Conservation (phyloP, 2,888 invertebrate genomes). For the Hedya salicella region DNA sequence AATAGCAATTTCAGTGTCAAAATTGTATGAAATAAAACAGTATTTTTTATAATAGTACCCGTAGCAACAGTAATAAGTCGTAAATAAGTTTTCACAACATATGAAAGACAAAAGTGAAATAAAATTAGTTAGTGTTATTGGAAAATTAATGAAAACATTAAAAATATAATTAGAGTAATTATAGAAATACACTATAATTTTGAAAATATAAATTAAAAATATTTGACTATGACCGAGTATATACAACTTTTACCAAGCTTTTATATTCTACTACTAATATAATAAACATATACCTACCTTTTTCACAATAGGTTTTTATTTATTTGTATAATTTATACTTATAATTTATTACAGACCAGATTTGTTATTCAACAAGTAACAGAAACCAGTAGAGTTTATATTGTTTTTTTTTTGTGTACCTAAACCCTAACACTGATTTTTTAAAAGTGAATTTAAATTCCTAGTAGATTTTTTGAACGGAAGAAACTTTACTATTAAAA, state of each 20-base stretch:
- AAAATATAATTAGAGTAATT: slow-evolving; percentile 27
- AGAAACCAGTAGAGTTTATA: too few relatives aligned
- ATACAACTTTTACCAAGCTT: slow-evolving; percentile 1
- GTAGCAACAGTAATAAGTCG: slow-evolving; percentile 34
- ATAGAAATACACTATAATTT: slow-evolving; percentile 16
- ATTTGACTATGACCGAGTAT: background rate
- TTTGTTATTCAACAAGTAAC: too few relatives aligned
- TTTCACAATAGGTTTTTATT: background rate
- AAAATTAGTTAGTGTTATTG: slow-evolving; percentile 64
- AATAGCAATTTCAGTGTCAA: slow-evolving; percentile 41
- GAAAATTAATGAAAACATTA: slow-evolving; percentile 37
- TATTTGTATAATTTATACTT: background rate
- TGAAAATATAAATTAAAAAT: background rate
- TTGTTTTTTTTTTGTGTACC: too few relatives aligned
- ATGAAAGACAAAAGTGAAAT: slow-evolving; percentile 84
- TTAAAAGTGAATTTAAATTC: too few relatives aligned
- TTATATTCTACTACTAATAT: background rate
- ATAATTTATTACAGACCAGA: too few relatives aligned
- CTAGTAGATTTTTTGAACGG: too few relatives aligned
- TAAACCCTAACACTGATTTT: too few relatives aligned
- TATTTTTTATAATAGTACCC: slow-evolving; percentile 39
- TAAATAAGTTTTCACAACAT: slow-evolving; percentile 51
- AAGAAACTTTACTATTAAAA: too few relatives aligned
- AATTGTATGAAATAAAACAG: slow-evolving; percentile 37
- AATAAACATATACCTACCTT: background rate